phyloP scores from a whole-genome alignment of 2,797 vertebrate genomes.

The Schizopygopsis malacanthus region DNA sequence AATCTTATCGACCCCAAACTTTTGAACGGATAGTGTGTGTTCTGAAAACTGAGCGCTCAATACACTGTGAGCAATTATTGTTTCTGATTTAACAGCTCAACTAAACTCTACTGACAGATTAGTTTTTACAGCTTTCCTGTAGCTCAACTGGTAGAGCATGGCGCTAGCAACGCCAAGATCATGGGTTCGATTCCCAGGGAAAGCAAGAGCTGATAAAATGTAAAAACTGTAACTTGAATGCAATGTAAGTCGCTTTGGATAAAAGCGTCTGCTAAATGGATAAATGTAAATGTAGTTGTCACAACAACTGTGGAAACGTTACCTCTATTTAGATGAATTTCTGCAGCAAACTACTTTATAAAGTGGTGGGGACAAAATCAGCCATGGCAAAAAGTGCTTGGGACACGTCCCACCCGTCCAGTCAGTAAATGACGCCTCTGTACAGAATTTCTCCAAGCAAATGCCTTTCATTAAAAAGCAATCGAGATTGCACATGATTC shows the following conservation, averaged over 20 bases:
- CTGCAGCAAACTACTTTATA: not conserved
- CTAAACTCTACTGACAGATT: not conserved
- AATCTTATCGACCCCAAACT: not conserved
- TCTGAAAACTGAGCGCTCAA: not conserved
- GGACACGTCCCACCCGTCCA: conserved; percentile 11
- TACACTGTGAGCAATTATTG: not conserved
- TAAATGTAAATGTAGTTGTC: not conserved
- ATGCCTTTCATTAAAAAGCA: conserved; percentile 66
- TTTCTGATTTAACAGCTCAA: not conserved
- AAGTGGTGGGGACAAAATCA: not conserved
- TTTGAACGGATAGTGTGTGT: not conserved
- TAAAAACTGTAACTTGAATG: too few species aligned
- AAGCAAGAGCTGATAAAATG: too few species aligned
- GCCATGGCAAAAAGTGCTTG: not conserved
- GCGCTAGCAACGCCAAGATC: too few species aligned
- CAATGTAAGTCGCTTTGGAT: too few species aligned
- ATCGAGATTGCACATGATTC: conserved; percentile 52
- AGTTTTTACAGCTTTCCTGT: too few species aligned
- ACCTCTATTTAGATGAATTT: not conserved
- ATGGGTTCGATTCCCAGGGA: too few species aligned
- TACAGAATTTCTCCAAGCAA: conserved; percentile 58
- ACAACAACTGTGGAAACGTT: not conserved
- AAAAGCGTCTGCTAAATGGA: too few species aligned
- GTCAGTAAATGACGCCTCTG: conserved; percentile 20
- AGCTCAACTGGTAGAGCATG: too few species aligned